Evolutionary conservation across 2,113 vertebrate species (phyloP).

Genomic region (Corapipo altera): DNA sequence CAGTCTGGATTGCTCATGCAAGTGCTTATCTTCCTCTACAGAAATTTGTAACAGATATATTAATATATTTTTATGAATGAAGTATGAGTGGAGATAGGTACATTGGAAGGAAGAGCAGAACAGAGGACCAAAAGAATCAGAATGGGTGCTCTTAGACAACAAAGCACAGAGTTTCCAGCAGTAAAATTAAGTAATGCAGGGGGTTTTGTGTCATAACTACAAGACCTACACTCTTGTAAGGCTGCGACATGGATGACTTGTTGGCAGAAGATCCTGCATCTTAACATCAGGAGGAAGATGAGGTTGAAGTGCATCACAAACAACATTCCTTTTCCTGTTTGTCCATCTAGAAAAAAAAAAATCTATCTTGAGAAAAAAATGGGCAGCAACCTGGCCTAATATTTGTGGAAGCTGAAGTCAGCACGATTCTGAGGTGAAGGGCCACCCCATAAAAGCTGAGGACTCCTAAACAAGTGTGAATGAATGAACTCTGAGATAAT

Average conservation of each 20-base stretch:
- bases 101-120: neutral
- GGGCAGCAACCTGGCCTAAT: neutral
- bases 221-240: neutral
- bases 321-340: neutral
- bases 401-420: neutral
- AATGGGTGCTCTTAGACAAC: neutral
- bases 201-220: neutral
- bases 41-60: neutral
- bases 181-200: neutral
- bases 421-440: neutral
- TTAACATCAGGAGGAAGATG: accelerated
- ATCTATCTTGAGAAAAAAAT: neutral
- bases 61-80: neutral
- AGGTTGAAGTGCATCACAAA: neutral
- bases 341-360: neutral
- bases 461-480: neutral
- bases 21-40: neutral
- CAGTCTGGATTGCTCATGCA: neutral
- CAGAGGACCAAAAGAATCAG: neutral
- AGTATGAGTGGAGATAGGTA: neutral
- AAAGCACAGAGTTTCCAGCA: neutral
- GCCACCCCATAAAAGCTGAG: neutral
- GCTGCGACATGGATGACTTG: neutral
- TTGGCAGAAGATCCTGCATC: neutral
- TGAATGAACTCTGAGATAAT: neutral